Evolutionary conservation across 2,797 vertebrate genomes (phyloP).

Genomic region (Intellagama lesueurii): DNA sequence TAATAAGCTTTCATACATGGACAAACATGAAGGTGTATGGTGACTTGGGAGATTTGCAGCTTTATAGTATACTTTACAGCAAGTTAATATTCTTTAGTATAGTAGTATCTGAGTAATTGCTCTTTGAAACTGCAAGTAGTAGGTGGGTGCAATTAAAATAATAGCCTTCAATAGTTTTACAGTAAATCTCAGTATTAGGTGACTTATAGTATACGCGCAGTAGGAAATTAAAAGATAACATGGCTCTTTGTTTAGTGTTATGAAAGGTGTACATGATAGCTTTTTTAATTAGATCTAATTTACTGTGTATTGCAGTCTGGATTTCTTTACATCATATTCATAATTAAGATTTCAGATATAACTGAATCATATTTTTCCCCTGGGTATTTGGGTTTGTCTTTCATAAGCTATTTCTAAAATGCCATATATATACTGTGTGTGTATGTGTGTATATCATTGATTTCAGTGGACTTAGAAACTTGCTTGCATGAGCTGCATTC

Average conservation of each 20-base stretch:
- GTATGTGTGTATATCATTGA: background rate
- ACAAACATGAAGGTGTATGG: too few relatives aligned
- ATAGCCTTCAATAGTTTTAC: slow-evolving; percentile 25
- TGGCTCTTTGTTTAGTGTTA: slow-evolving; percentile 3
- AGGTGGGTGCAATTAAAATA: slow-evolving; percentile 28
- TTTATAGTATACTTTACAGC: slow-evolving; percentile 1
- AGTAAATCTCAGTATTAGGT: slow-evolving; percentile 17
- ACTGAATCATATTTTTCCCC: background rate
- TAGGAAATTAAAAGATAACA: slow-evolving; percentile 36
- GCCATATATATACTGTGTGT: background rate
- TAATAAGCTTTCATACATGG: background rate
- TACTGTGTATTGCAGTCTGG: background rate
- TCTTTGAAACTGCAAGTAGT: slow-evolving; percentile 39
- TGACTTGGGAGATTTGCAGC: background rate
- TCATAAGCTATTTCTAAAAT: slow-evolving; percentile 30
- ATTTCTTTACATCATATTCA: slow-evolving; percentile 5
- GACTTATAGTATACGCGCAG: background rate
- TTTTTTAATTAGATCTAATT: background rate
- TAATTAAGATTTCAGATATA: slow-evolving; percentile 18
- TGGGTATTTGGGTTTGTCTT: background rate
- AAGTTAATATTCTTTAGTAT: background rate
- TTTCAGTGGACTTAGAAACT: background rate
- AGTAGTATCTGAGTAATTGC: background rate
- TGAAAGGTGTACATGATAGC: slow-evolving; percentile 15
- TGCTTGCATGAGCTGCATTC: background rate